Conservation (phyloP, 1,140 invertebrate genomes). For the Drosophila lacertosa region DNA sequence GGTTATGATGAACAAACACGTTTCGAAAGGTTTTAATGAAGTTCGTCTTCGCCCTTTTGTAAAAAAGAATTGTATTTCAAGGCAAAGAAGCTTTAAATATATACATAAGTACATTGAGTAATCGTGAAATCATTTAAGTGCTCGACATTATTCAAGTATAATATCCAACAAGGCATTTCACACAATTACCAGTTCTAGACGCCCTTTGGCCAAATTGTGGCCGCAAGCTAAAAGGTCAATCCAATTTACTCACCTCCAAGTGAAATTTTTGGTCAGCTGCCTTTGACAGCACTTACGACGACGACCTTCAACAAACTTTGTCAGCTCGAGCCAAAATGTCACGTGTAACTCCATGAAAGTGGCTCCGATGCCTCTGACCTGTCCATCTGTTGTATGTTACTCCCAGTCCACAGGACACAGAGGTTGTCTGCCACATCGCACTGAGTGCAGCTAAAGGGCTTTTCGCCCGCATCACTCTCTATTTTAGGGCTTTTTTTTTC, state of each 20-base stretch:
- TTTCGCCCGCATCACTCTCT: constrained; percentile 10
- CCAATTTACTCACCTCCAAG: constrained; percentile 2
- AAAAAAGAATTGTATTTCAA: not conserved
- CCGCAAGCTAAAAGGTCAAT: constrained; percentile 2
- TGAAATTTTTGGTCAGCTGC: constrained; percentile 6
- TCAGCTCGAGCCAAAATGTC: constrained; percentile 53
- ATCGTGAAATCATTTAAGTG: not conserved
- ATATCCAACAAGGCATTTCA: not conserved
- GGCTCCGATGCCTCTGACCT: constrained; percentile 8
- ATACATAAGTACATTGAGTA: not conserved
- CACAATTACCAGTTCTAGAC: not conserved
- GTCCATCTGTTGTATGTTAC: constrained; percentile 9
- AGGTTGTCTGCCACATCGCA: not conserved
- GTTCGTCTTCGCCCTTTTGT: too few species aligned
- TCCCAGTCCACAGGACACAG: not conserved
- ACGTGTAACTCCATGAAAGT: constrained; percentile 60
- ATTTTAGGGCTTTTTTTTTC: constrained; percentile 41
- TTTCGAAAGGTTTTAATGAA: not conserved
- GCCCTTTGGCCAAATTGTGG: not conserved
- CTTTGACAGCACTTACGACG: not conserved
- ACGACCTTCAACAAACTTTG: constrained; percentile 9
- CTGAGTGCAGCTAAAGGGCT: constrained; percentile 21
- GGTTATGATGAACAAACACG: not conserved
- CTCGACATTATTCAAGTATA: not conserved
- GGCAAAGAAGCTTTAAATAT: not conserved